Evolutionary conservation across 1,140 invertebrate species (phyloP).

Genomic region (Chironomus tepperi): DNA sequence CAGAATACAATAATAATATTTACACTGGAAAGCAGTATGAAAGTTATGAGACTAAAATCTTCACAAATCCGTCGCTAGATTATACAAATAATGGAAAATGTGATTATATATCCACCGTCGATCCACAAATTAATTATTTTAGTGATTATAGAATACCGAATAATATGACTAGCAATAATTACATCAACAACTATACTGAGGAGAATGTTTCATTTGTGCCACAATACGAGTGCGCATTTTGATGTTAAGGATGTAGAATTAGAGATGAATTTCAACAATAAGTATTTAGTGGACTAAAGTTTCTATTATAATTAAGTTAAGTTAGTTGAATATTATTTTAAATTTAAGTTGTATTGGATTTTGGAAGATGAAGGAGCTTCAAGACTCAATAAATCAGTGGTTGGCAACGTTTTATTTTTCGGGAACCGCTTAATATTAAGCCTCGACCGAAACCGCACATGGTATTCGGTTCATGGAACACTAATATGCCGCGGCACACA

Average conservation of each 20-base stretch:
- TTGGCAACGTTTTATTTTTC: too few relatives aligned
- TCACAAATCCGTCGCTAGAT: background rate
- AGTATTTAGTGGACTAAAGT: too few relatives aligned
- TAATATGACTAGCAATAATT: background rate
- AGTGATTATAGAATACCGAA: background rate
- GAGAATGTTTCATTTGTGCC: background rate
- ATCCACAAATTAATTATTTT: background rate
- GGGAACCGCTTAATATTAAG: too few relatives aligned
- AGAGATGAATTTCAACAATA: too few relatives aligned
- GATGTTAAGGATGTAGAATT: background rate
- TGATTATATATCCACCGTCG: background rate
- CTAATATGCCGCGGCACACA: too few relatives aligned
- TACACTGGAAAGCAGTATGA: background rate
- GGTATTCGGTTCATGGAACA: too few relatives aligned
- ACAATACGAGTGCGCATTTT: slow-evolving; percentile 13
- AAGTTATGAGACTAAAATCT: background rate
- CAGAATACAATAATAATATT: background rate
- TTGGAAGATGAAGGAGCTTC: too few relatives aligned
- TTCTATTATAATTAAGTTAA: too few relatives aligned
- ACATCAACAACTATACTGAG: background rate
- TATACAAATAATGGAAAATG: background rate
- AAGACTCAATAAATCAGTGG: too few relatives aligned
- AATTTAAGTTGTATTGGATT: too few relatives aligned
- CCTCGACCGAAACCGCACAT: too few relatives aligned
- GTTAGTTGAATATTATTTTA: too few relatives aligned